These are phyloP conservation scores for Caenorhabditis sulstoni DNA, from an alignment of 2,888 invertebrate species.

Conservation along the genomic window DNA sequence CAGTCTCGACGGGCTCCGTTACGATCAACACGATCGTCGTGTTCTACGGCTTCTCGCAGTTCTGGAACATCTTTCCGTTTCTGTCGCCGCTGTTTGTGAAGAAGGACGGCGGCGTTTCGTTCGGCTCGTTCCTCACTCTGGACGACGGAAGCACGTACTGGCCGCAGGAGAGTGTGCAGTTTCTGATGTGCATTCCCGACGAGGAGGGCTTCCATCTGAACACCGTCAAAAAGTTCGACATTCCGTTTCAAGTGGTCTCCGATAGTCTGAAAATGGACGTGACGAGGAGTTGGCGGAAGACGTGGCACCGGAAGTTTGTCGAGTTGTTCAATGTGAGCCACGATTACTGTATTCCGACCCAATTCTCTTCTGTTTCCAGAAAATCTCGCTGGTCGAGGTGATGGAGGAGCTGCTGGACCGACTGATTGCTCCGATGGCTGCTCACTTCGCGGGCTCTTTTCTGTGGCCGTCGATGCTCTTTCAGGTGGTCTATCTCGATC, in stretches of 20 bases:
- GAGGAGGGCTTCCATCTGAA: slow-evolving; percentile 58
- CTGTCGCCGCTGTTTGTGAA: slow-evolving; percentile 68
- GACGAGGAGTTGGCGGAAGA: slow-evolving; percentile 43
- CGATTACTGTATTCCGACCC: too few species aligned
- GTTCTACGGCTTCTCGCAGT: slow-evolving; percentile 72
- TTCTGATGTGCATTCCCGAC: slow-evolving; percentile 62
- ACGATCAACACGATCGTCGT: slow-evolving; percentile 62
- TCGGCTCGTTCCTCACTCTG: slow-evolving; percentile 55
- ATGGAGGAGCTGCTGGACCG: slow-evolving; percentile 52
- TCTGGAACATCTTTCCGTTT: slow-evolving; percentile 69
- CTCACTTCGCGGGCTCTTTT: slow-evolving; percentile 28
- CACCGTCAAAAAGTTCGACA: slow-evolving; percentile 53
- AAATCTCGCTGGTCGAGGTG: slow-evolving; percentile 46
- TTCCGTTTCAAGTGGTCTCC: slow-evolving; percentile 42
- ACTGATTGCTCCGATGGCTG: slow-evolving; percentile 36
- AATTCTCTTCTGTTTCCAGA: too few species aligned
- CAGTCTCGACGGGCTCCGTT: slow-evolving; percentile 26
- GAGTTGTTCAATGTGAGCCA: slow-evolving; percentile 51
- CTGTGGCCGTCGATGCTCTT: slow-evolving; percentile 46
- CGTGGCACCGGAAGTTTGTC: slow-evolving; percentile 41
- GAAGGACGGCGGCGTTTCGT: slow-evolving; percentile 35
- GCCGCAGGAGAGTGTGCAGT: slow-evolving; percentile 54
- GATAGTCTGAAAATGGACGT: slow-evolving; percentile 41
- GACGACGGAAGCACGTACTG: slow-evolving; percentile 62
- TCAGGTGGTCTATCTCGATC: slow-evolving; percentile 52